Base-by-base conservation (phyloP, 2,888 invertebrate species). In the Ichneumoninae sp. region DNA sequence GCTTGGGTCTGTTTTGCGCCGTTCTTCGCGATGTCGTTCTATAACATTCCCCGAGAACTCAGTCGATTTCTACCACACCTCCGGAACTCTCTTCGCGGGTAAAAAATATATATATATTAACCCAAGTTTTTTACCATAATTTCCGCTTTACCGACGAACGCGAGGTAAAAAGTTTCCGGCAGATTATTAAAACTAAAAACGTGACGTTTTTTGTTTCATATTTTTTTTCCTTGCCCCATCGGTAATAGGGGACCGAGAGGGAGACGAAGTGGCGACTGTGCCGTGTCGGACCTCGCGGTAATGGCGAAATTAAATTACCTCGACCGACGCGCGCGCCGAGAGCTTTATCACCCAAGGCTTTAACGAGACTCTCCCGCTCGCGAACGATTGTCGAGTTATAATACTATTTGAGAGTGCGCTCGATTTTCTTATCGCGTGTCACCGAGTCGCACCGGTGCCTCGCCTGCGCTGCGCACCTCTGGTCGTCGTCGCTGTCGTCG, bases 351-450 rank as follows among this genome's bases (percentile, higher is more conserved):
- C 44, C 71, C 54, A n/a, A 71, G 22, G 62, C 52, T 76, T 76
- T 71, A 71, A 76, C 77, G 71, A 71, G 66, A 66, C 30, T 70
- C 52, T 30, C 26, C 19, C 26, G n/a, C n/a, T 19, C 33, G 69
- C 13, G 52, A 81, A 77, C 66, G 71, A 57, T 77, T 77, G 44
- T 77, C 44, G 71, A 47, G 66, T 72, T 72, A 57, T 70, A 54
- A 47, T 69, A 22, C 50, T 60, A 69, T 75, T 80, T 26, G 50
- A 62, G 36, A 62, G 69, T 76, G 13, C 54, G 22, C 65, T 66
- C 57, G 77, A 77, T 77, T 77, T 47, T 82, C 77, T 82, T 82
- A 82, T 82, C 82, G 60, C 71, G 13, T 6, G n/a, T 57, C 30
- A 26, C 22, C 57, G 36, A 82, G 44, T 54, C 5, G 57, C 54